These are phyloP conservation scores for Drosophila borborema DNA, from an alignment of 2,888 invertebrate species.

Conservation along the genomic window DNA sequence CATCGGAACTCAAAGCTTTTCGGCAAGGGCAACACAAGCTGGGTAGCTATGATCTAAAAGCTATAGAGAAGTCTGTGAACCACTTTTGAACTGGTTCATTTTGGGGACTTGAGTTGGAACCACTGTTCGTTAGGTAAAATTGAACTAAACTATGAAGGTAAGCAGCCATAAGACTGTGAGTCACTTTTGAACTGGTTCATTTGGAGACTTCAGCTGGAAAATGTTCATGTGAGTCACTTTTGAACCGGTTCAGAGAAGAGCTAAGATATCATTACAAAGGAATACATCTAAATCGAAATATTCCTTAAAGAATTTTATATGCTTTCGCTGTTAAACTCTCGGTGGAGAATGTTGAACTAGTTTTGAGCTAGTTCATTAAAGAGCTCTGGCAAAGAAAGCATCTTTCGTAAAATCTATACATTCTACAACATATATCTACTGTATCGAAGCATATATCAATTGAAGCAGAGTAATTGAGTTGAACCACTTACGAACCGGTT, in stretches of 20 bases:
- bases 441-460: not conserved
- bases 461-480: not conserved
- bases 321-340: too few species aligned
- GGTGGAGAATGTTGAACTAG: not conserved
- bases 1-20: not conserved
- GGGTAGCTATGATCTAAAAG: not conserved
- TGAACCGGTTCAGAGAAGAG: too few species aligned
- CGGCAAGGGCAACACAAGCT: not conserved
- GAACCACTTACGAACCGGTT: constrained; percentile 7
- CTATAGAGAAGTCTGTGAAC: not conserved
- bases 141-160: too few species aligned
- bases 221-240: too few species aligned
- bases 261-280: too few species aligned
- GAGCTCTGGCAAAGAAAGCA: not conserved
- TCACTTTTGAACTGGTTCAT: too few species aligned
- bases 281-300: too few species aligned
- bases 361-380: not conserved
- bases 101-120: too few species aligned
- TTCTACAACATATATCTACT: not conserved
- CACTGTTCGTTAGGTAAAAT: too few species aligned
- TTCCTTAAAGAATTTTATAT: too few species aligned
- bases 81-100: not conserved
- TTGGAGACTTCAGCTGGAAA: too few species aligned
- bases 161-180: not conserved
- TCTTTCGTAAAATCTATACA: not conserved